These are phyloP conservation scores for Microctonus hyperodae DNA, from an alignment of 2,888 invertebrate genomes.

Conservation along the genomic window DNA sequence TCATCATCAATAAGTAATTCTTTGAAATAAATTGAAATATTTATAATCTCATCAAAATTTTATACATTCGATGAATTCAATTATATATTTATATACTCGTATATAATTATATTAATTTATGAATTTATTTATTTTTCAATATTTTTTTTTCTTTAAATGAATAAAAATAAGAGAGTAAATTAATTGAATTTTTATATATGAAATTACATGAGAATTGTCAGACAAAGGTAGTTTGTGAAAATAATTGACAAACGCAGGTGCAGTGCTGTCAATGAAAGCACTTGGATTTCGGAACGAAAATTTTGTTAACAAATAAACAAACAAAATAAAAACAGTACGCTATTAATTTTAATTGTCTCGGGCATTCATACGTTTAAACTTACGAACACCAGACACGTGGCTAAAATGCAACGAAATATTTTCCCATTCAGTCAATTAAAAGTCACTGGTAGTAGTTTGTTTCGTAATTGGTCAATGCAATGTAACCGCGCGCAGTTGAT, in stretches of 20 bases:
- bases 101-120: too few relatives aligned
- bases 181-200: not conserved
- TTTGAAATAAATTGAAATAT: too few relatives aligned
- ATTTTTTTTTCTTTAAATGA: too few relatives aligned
- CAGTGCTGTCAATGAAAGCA: slow-evolving; percentile 29
- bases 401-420: slow-evolving; percentile 51
- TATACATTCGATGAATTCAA: too few relatives aligned
- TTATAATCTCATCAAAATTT: too few relatives aligned
- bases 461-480: slow-evolving; percentile 14
- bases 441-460: slow-evolving; percentile 14
- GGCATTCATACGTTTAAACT: slow-evolving; percentile 31
- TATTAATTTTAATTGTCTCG: slow-evolving; percentile 57
- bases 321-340: not conserved
- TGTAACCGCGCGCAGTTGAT: slow-evolving; percentile 36
- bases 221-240: not conserved
- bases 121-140: too few relatives aligned
- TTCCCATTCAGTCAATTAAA: slow-evolving; percentile 49
- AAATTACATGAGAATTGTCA: not conserved
- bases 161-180: too few relatives aligned
- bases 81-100: too few relatives aligned
- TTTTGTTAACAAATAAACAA: not conserved
- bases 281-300: not conserved
- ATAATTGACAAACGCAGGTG: slow-evolving; percentile 1
- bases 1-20: too few relatives aligned
- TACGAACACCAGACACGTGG: slow-evolving; percentile 44